Evolutionary conservation across 2,113 vertebrate species (phyloP).

Genomic region (Microcebus jonahi): DNA sequence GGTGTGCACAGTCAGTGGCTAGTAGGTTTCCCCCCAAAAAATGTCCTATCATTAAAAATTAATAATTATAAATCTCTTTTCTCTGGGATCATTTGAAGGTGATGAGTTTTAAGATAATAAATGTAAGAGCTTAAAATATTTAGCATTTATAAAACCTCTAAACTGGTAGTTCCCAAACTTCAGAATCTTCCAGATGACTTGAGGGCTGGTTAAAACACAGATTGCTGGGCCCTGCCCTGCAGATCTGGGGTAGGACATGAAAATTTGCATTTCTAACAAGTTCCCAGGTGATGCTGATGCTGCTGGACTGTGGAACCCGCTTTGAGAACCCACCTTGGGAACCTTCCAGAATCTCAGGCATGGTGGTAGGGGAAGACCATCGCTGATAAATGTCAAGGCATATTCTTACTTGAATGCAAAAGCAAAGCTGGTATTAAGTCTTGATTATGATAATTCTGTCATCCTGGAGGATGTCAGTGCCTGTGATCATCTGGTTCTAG

Average conservation of each 20-base stretch:
- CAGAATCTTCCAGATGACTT: not conserved
- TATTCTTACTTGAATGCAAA: not conserved
- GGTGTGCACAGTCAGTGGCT: not conserved
- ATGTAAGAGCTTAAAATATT: not conserved
- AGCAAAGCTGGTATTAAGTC: not conserved
- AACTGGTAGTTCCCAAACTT: not conserved
- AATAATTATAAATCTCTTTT: not conserved
- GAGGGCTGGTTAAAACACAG: not conserved
- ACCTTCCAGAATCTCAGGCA: not conserved
- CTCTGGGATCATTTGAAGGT: not conserved
- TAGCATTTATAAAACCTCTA: not conserved
- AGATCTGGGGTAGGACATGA: not conserved
- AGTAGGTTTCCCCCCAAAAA: not conserved
- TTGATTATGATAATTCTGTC: not conserved
- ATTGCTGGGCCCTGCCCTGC: not conserved
- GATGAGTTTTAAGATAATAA: not conserved
- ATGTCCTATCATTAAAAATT: not conserved
- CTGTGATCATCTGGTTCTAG: accelerated
- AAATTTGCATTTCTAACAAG: not conserved
- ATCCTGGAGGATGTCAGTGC: not conserved
- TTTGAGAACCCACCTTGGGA: not conserved
- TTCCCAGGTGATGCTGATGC: too few relatives aligned
- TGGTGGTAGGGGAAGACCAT: not conserved
- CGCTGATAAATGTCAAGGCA: not conserved
- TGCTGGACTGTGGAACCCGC: not conserved